These are phyloP conservation scores for Sarcoramphus papa DNA, from an alignment of 2,797 vertebrate species.

Conservation along the genomic window DNA sequence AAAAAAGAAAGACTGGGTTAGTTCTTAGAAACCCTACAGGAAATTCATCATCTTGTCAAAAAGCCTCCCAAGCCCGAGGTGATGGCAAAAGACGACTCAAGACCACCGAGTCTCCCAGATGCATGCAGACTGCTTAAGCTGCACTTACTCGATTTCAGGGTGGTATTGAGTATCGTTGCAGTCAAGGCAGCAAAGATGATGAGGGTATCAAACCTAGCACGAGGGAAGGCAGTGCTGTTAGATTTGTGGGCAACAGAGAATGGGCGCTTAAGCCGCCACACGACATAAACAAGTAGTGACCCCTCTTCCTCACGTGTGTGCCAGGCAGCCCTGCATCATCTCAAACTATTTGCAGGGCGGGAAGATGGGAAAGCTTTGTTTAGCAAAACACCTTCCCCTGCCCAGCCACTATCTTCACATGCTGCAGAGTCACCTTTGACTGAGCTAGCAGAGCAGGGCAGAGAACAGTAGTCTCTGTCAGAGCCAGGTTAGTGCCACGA, in stretches of 20 bases:
- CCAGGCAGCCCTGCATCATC: neutral
- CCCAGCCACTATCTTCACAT: neutral
- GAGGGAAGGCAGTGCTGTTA: constrained; percentile 30
- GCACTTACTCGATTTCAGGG: constrained; percentile 80
- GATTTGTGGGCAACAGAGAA: neutral
- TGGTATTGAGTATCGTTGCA: constrained; percentile 81
- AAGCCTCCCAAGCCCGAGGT: neutral
- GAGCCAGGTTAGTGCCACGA: neutral
- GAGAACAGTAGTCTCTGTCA: neutral
- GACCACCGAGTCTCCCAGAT: neutral
- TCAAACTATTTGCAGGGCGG: neutral
- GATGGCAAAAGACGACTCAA: neutral
- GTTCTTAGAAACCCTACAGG: neutral
- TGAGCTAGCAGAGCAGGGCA: neutral
- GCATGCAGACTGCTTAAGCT: constrained; percentile 36
- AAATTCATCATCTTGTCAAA: neutral
- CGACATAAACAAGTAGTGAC: fast-evolving
- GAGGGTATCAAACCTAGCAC: constrained; percentile 86
- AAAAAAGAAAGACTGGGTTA: neutral
- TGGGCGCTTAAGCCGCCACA: neutral
- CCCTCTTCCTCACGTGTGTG: neutral
- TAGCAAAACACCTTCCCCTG: neutral
- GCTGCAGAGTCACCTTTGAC: neutral
- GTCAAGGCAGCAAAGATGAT: constrained; percentile 87
- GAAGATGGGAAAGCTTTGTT: neutral